phyloP scores from a whole-genome alignment of 1,140 invertebrate genomes.

The Oncopeltus fasciatus region DNA sequence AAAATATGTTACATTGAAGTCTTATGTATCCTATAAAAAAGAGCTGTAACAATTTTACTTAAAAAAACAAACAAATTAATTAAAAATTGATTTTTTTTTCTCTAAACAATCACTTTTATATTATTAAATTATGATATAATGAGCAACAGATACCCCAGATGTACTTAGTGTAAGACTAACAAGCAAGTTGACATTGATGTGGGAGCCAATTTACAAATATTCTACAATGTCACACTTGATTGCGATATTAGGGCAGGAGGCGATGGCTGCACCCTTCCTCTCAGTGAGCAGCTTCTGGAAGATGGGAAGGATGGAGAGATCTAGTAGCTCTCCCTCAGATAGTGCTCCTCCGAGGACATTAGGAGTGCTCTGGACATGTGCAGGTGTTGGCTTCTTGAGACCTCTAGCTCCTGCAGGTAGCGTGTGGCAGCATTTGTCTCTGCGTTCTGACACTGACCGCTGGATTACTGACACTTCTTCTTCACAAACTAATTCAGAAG shows the following conservation, averaged over 20 bases:
- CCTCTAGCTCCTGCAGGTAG: conserved; percentile 9
- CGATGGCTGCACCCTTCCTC: conserved; percentile 60
- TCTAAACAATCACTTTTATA: too few species aligned
- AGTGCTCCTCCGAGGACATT: conserved; percentile 39
- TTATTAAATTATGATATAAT: too few species aligned
- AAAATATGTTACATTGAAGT: too few species aligned
- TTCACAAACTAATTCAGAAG: conserved; percentile 10
- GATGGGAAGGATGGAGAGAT: conserved; percentile 71
- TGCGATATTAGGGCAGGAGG: conserved; percentile 83
- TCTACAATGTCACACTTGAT: conserved; percentile 92
- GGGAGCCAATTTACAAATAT: conserved; percentile 68
- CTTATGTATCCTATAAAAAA: too few species aligned
- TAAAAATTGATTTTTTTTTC: too few species aligned
- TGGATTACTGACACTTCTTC: conserved; percentile 31
- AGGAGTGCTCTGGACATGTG: conserved; percentile 43
- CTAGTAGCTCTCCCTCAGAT: conserved; percentile 67
- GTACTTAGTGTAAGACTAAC: too few species aligned
- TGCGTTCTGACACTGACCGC: conserved; percentile 37
- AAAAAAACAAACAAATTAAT: too few species aligned
- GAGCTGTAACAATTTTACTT: too few species aligned
- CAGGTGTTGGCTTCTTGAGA: conserved; percentile 26
- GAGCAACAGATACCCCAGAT: too few species aligned
- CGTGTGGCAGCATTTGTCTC: conserved; percentile 28
- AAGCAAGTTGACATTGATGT: too few species aligned
- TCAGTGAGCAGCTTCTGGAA: conserved; percentile 79